Percentiles rank a stretch among this genome's conserved stretches.
These are phyloP conservation scores for Rhagophthalmus giganteus DNA, from an alignment of 2,888 invertebrate species.

Conservation along the genomic window DNA sequence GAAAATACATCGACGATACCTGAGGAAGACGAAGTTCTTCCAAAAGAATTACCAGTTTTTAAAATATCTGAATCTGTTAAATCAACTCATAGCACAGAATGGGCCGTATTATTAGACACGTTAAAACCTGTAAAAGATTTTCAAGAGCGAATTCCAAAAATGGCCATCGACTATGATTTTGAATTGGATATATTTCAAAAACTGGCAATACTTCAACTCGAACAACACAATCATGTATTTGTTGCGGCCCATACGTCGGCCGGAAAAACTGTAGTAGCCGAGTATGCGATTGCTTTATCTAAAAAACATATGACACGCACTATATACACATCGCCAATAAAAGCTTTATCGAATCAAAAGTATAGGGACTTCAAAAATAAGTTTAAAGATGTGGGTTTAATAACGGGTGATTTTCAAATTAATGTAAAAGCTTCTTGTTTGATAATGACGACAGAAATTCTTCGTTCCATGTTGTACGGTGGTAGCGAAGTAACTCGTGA, in stretches of 20 bases:
- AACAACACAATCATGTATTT: constrained; percentile 93
- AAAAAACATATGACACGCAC: constrained; percentile 88
- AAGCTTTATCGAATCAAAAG: constrained; percentile 98
- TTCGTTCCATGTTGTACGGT: constrained; percentile 94
- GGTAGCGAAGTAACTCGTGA: constrained; percentile 93
- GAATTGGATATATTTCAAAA: constrained; percentile 97
- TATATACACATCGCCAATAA: constrained; percentile 98
- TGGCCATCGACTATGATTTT: constrained; percentile 86
- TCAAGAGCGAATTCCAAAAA: constrained; percentile 75
- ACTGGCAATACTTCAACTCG: constrained; percentile 91
- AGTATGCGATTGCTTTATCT: constrained; percentile 97
- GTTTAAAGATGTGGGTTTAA: constrained; percentile 90
- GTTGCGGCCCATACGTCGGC: constrained; percentile 99
- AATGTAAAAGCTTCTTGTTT: constrained; percentile 92
- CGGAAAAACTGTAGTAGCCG: constrained; percentile 98
- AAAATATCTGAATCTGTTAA: constrained; percentile 61
- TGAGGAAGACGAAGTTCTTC: constrained; percentile 48
- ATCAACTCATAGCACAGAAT: constrained; percentile 64
- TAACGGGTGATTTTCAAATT: constrained; percentile 95
- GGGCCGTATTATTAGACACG: constrained; percentile 87
- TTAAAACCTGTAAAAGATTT: constrained; percentile 81
- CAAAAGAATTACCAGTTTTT: constrained; percentile 63
- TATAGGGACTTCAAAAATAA: constrained; percentile 93
- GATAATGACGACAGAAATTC: constrained; percentile 99
- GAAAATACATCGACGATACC: constrained; percentile 35